Base-by-base conservation (phyloP, 2,113 vertebrate genomes). In the Seriola aureovittata region DNA sequence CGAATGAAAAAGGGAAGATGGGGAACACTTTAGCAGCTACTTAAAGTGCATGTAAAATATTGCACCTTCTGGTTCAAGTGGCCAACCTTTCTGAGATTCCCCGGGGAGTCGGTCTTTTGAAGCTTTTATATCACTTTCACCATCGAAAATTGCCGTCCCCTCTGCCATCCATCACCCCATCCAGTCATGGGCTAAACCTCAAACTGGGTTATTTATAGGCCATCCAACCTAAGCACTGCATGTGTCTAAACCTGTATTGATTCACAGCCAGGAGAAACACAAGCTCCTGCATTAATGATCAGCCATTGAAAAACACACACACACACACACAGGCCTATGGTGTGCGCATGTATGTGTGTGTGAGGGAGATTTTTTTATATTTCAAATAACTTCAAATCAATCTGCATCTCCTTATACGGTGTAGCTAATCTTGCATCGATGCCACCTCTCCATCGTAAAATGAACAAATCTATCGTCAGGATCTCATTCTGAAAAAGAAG, bases 181-280 rank as follows among this genome's bases (percentile, higher is more conserved):
- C 58, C 55, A 23, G 44, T 76, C 72, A 54, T 16, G 62, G 60
- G 42, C 81, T 60, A 0, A 89, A 81, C 50, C 77, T 90, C 80
- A 60, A 60, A 65, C 62, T 8, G 21, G 0, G 50, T 87, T 88
- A 71, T 90, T 90, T 87, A 83, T 76, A 78, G 74, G 55, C 32
- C 71, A 2, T 78, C 75, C 55, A 58, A 79, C 64, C 75, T 73
- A 68, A 77, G 57, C 19, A 11, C 77, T 38, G 59, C 75, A 73
- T 81, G 76, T 65, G 59, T 79, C 79, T 79, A 58, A 88, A 82
- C 32, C 81, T 55, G 66, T 85, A 88, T 88, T 21, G 89, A 89
- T 93, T 75, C 59, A 21, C 46, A 55, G 69, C 69, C 65, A 70
- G n/a, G 68, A 72, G 63, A 64, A 78, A 85, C 65, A 76, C 59